Percentiles rank a stretch among this genome's conserved stretches.
phyloP scores from a whole-genome alignment of 2,797 vertebrate species.

The Agapornis canus region DNA sequence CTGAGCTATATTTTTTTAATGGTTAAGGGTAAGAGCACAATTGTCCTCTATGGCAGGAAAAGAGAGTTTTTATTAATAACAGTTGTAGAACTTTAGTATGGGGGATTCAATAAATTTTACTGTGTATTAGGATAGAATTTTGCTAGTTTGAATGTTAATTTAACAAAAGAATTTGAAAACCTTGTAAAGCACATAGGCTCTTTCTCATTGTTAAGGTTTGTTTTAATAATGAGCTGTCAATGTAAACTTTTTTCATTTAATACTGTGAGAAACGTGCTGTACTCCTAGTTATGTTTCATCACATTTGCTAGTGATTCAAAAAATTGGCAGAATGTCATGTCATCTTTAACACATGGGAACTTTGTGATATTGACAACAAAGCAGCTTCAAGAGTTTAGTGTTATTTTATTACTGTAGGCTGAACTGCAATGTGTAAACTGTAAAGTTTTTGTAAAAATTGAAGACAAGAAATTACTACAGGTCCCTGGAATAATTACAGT shows the following conservation, averaged over 20 bases:
- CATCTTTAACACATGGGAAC: neutral
- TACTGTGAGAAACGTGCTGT: neutral
- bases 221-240: neutral
- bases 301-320: neutral
- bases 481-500: neutral
- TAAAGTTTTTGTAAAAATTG: constrained; percentile 8
- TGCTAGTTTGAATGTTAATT: neutral
- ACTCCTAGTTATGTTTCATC: neutral
- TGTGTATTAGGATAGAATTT: neutral
- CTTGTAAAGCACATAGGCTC: neutral
- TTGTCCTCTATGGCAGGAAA: neutral
- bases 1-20: neutral
- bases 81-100: neutral
- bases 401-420: constrained; percentile 2
- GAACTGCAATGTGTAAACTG: neutral
- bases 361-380: constrained; percentile 16
- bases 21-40: neutral
- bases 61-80: neutral
- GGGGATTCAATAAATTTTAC: neutral
- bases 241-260: neutral
- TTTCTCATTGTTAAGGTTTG: neutral
- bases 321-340: neutral
- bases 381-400: neutral
- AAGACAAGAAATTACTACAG: neutral
- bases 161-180: neutral